A percentile compares a stretch with the other conserved stretches of the same genome.
phyloP scores from a whole-genome alignment of 2,797 vertebrate genomes.

The Uromys caudimaculatus region DNA sequence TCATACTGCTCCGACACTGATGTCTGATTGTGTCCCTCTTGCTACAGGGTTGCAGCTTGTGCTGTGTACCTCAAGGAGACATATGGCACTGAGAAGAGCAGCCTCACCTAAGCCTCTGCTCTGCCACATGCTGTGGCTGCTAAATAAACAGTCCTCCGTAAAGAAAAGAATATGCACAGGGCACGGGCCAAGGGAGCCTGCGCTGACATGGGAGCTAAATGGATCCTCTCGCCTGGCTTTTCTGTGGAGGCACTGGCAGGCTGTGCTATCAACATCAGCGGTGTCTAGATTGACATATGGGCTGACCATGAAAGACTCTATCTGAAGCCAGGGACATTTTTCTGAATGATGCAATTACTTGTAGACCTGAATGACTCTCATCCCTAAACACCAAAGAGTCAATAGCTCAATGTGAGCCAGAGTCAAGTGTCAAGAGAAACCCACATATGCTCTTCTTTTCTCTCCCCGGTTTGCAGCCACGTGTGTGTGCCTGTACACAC shows the following conservation, averaged over 20 bases:
- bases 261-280: neutral
- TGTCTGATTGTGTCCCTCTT: neutral
- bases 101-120: neutral
- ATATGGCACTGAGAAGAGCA: neutral
- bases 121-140: neutral
- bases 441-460: neutral
- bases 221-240: neutral
- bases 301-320: neutral
- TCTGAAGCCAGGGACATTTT: conserved; percentile 14
- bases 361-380: conserved; percentile 31
- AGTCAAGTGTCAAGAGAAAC: conserved; percentile 5
- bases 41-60: neutral
- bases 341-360: conserved; percentile 30
- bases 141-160: neutral
- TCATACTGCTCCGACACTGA: conserved; percentile 47
- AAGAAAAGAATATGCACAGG: neutral
- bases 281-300: neutral
- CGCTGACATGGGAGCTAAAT: neutral
- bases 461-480: neutral
- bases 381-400: neutral
- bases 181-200: neutral
- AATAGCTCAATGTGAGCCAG: neutral
- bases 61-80: neutral
- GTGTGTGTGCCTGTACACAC: neutral
- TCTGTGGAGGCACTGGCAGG: neutral